phyloP scores from a whole-genome alignment of 2,113 vertebrate genomes.

The Lasiurus borealis region DNA sequence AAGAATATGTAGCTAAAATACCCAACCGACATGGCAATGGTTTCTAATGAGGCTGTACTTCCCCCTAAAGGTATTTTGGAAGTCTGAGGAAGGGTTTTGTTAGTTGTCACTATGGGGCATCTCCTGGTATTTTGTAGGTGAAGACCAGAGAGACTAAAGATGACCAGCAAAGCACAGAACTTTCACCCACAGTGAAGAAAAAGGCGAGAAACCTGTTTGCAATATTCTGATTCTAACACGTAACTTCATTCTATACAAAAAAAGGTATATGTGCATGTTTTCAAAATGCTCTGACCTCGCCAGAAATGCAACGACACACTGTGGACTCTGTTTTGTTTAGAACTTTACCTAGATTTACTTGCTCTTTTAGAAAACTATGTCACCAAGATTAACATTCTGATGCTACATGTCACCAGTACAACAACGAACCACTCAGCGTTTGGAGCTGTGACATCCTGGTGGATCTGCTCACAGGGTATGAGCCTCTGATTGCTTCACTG shows the following conservation, averaged over 20 bases:
- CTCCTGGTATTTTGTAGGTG: background rate
- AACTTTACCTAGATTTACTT: background rate
- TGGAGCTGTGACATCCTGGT: background rate
- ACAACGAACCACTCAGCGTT: no score
- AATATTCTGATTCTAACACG: background rate
- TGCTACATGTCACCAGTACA: background rate
- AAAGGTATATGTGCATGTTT: background rate
- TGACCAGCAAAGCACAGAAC: background rate
- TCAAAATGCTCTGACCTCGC: conserved; percentile 12
- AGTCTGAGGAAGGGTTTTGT: background rate
- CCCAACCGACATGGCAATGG: background rate
- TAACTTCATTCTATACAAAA: background rate
- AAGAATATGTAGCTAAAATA: background rate
- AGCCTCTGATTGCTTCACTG: background rate
- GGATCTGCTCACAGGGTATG: background rate
- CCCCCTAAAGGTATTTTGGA: background rate
- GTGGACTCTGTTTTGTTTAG: background rate
- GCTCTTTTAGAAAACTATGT: background rate
- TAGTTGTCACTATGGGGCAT: background rate
- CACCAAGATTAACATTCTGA: background rate
- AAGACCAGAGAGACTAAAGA: background rate
- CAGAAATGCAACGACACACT: background rate
- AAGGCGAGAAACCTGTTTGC: background rate
- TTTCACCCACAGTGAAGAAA: background rate
- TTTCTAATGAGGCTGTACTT: background rate